A percentile compares a stretch with the other conserved stretches of the same genome.
These are phyloP conservation scores for Crypturellus tataupa DNA, from an alignment of 2,797 vertebrate species.

Conservation along the genomic window DNA sequence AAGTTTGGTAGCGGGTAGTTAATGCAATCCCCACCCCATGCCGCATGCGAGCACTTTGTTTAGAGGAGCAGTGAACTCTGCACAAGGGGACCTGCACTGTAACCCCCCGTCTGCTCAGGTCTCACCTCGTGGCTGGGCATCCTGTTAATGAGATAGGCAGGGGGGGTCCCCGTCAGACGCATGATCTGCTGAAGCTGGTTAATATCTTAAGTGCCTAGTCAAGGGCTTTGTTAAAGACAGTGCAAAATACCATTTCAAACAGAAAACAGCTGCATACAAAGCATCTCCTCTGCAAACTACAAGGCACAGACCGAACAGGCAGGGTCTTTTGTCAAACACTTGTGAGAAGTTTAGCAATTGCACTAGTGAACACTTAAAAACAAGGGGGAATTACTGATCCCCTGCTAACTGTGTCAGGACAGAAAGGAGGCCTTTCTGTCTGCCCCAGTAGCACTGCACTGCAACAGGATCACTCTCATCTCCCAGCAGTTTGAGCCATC, in stretches of 20 bases:
- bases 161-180: conserved; percentile 98
- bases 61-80: background rate
- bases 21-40: conserved; percentile 23
- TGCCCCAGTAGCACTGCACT: background rate
- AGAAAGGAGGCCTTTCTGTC: conserved; percentile 6
- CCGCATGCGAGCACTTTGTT: conserved; percentile 40
- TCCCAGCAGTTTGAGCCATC: background rate
- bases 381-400: background rate
- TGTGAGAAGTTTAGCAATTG: background rate
- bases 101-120: conserved; percentile 60
- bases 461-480: background rate
- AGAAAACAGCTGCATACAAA: conserved; percentile 56
- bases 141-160: conserved; percentile 98
- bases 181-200: conserved; percentile 99
- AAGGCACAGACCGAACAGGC: conserved; percentile 38
- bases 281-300: conserved; percentile 55
- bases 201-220: conserved; percentile 95
- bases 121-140: conserved; percentile 99
- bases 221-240: conserved; percentile 90
- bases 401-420: background rate
- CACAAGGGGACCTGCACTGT: conserved; percentile 40
- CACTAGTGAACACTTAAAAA: background rate
- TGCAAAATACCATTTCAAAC: conserved; percentile 77
- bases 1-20: background rate
- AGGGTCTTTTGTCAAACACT: background rate